A percentile compares a stretch with the other conserved stretches of the same genome.
These are phyloP conservation scores for Lamprologus lemairii DNA, from an alignment of 2,113 vertebrate species.

Conservation along the genomic window DNA sequence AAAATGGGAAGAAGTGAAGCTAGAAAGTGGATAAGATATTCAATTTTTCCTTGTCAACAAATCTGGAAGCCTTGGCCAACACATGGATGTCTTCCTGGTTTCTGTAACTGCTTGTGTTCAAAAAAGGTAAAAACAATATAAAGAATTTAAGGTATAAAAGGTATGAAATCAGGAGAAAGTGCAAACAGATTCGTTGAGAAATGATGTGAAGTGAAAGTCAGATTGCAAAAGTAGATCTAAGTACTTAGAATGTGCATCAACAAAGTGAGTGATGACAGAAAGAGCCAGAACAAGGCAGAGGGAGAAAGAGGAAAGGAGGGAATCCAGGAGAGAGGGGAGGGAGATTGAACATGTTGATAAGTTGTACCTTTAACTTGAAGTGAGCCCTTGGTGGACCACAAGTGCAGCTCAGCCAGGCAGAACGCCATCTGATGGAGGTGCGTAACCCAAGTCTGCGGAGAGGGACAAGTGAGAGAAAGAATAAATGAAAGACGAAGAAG, in stretches of 20 bases:
- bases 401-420: slow-evolving; percentile 89
- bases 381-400: slow-evolving; percentile 91
- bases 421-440: slow-evolving; percentile 85
- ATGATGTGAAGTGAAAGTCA: slow-evolving; percentile 14
- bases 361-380: slow-evolving; percentile 82
- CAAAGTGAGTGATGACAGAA: slow-evolving; percentile 55
- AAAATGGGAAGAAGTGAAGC: accelerated
- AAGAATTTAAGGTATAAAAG: background rate
- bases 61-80: background rate
- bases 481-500: slow-evolving; percentile 7
- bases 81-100: background rate
- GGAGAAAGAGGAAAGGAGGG: background rate
- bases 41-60: background rate
- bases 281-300: background rate
- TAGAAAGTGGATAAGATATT: background rate
- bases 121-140: background rate
- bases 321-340: background rate
- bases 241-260: slow-evolving; percentile 17
- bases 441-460: slow-evolving; percentile 63
- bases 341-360: slow-evolving; percentile 51
- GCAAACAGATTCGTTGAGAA: background rate
- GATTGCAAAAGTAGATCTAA: background rate
- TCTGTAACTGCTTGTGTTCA: background rate
- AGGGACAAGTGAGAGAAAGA: slow-evolving; percentile 43
- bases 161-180: background rate